Evolutionary conservation across 1,140 invertebrate species (phyloP).

Genomic region (Orchestia grillus): DNA sequence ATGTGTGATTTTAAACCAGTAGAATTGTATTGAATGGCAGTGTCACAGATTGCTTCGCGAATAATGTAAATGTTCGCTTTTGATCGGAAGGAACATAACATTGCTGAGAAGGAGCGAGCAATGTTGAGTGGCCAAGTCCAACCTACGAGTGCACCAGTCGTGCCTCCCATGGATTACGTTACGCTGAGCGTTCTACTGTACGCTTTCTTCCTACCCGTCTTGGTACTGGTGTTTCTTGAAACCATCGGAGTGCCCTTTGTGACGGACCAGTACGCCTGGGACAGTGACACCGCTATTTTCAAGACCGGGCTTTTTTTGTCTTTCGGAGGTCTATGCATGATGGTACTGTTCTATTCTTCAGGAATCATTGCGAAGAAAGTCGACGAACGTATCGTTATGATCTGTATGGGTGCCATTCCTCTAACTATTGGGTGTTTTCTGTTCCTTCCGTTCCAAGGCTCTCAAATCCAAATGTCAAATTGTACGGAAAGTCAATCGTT

Average conservation of each 20-base stretch:
- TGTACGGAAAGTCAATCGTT: neutral
- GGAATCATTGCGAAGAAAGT: slow-evolving; percentile 36
- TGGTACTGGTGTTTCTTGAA: slow-evolving; percentile 91
- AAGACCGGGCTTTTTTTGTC: slow-evolving; percentile 30
- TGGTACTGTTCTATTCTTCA: neutral
- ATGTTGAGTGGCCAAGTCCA: neutral
- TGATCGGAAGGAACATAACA: slow-evolving; percentile 46
- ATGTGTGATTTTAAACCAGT: no score
- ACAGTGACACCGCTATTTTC: slow-evolving; percentile 13
- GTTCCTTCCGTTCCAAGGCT: slow-evolving; percentile 41
- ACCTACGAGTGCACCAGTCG: neutral
- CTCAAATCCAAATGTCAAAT: neutral
- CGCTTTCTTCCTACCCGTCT: slow-evolving; percentile 87
- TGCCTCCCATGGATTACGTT: slow-evolving; percentile 80
- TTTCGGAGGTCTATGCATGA: slow-evolving; percentile 35
- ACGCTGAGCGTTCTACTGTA: slow-evolving; percentile 82
- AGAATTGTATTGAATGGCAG: no score
- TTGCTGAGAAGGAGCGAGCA: slow-evolving; percentile 54
- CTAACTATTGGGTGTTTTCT: slow-evolving; percentile 40
- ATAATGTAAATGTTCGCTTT: neutral
- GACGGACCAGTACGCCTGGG: slow-evolving; percentile 58
- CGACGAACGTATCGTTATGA: slow-evolving; percentile 54
- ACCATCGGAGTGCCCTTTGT: slow-evolving; percentile 75
- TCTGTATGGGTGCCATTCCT: slow-evolving; percentile 43
- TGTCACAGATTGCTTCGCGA: neutral